Base-by-base conservation (phyloP, 2,888 invertebrate species). In the Pyrochroa serraticornis region DNA sequence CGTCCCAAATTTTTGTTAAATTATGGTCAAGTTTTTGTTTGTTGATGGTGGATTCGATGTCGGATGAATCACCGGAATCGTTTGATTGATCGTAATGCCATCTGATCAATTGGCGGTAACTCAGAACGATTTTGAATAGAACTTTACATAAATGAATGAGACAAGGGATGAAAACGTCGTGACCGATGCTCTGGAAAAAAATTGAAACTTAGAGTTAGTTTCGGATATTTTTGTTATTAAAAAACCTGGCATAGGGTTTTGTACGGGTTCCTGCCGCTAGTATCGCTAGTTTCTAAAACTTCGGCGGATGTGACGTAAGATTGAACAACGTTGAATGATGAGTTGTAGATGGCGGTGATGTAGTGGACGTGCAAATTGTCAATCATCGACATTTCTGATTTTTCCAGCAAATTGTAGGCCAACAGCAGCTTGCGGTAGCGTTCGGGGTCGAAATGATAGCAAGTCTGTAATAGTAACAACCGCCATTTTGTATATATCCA, bases 351-450 rank as follows among this genome's bases (percentile, higher is more conserved):
- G 0, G 95, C 92, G 36, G 94, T 94, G 0, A 95, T 92, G 71
- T 94, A 96, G 76, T 97, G 95, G 87, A 97, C 95, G 68, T 95
- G 93, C 7, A 97, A 79, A 76, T 96, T 95, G 77, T 97, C 97
- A 38, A 79, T 77, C 87, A 96, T 92, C 0, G 95, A 94, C 1
- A 91, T 89, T 79, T 95, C 89, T 0, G 92, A 93, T 79, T 97
- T 97, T 0, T 95, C 95, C 2, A 98, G 79, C 13, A 97, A 81
- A 35, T 87, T 85, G 74, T 96, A 98, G 0, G 97, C 97, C 65
- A 87, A 87, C 72, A 94, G 92, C 0, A 97, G 81, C 67, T 93
- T 91, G 7, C 86, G 83, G 75, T 97, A 98, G 5, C 88, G 87
- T 7, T 84, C 84, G 13, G 85, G 83, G 71, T 97, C 91, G 75